phyloP scores from a whole-genome alignment of 2,113 vertebrate genomes.

The Fregetta grallaria region DNA sequence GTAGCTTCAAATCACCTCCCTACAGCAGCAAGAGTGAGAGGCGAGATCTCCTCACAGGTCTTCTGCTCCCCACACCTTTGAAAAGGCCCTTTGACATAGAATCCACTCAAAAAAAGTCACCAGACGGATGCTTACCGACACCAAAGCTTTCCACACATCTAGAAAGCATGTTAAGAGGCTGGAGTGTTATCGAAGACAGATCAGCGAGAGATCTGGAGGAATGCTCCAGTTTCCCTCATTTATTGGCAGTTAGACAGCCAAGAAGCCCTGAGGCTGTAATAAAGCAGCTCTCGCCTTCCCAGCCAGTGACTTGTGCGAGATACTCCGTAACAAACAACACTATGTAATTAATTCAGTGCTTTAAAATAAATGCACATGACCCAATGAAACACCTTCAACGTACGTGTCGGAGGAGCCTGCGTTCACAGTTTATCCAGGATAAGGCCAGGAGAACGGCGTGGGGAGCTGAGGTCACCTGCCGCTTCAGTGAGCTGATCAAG shows the following conservation, averaged over 20 bases:
- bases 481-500: neutral
- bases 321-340: neutral
- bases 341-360: neutral
- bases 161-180: neutral
- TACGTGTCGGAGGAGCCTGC: neutral
- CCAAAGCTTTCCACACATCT: neutral
- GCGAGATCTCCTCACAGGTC: neutral
- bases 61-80: neutral
- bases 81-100: neutral
- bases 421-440: neutral
- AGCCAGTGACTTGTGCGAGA: neutral
- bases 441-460: rapidly evolving
- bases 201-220: neutral
- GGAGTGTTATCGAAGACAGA: neutral
- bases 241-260: neutral
- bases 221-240: neutral
- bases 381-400: neutral
- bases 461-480: neutral
- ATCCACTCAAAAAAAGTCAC: neutral
- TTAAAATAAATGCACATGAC: neutral
- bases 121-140: neutral
- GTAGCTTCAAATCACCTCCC: neutral
- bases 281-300: neutral
- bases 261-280: neutral
- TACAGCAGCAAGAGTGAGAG: neutral